Evolutionary conservation across 2,888 invertebrate species (phyloP).

Genomic region (Pyrochroa serraticornis): DNA sequence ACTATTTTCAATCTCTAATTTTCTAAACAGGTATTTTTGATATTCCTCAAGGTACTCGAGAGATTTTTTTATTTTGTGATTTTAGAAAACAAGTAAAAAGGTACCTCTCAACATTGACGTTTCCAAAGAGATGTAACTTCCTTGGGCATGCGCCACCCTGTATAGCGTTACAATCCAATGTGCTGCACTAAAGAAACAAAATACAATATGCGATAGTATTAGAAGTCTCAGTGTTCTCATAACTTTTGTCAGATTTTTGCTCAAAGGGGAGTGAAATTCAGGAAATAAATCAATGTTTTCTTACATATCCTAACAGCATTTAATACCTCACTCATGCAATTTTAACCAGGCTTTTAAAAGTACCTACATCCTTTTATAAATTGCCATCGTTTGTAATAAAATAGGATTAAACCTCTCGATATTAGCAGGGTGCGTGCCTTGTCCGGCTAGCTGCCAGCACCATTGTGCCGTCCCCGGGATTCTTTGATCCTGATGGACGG

Average conservation of each 20-base stretch:
- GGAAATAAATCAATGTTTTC: neutral
- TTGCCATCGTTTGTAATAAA: slow-evolving; percentile 36
- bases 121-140: no score
- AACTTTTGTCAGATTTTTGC: neutral
- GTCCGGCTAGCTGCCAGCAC: slow-evolving; percentile 8
- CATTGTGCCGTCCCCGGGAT: slow-evolving; percentile 13
- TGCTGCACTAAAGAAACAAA: no score
- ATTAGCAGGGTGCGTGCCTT: slow-evolving; percentile 10
- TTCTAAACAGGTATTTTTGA: no score
- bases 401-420: slow-evolving; percentile 36
- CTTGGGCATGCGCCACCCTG: no score
- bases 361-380: slow-evolving; percentile 34
- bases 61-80: no score
- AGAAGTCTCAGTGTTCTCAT: neutral
- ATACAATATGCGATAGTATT: no score
- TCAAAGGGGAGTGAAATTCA: slow-evolving; percentile 6
- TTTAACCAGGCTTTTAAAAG: slow-evolving; percentile 36
- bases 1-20: no score
- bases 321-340: slow-evolving; percentile 33
- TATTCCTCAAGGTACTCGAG: no score
- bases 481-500: slow-evolving; percentile 32
- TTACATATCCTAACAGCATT: slow-evolving; percentile 20
- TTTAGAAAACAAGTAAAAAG: no score
- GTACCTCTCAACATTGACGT: no score
- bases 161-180: no score